phyloP scores from a whole-genome alignment of 2,888 invertebrate genomes.

The Aphrophora alni region DNA sequence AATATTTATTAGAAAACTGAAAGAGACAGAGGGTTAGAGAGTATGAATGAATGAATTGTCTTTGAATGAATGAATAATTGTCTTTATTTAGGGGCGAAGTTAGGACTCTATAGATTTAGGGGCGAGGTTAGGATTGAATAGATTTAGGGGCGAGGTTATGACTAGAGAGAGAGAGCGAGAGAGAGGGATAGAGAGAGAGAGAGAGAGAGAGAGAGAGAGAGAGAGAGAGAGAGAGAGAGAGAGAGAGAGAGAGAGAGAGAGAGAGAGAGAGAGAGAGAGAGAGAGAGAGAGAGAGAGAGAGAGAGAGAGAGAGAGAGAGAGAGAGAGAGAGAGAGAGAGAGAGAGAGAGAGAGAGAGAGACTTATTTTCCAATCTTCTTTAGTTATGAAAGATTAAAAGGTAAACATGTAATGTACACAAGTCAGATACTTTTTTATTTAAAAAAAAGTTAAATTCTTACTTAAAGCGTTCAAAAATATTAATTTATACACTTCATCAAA shows the following conservation, averaged over 20 bases:
- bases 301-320: conserved; percentile 34
- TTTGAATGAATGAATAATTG: neutral
- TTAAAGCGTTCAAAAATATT: too few species aligned
- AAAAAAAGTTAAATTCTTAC: too few species aligned
- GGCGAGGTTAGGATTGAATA: conserved; percentile 24
- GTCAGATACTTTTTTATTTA: too few species aligned
- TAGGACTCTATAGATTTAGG: neutral
- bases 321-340: conserved; percentile 34
- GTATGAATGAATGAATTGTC: neutral
- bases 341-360: conserved; percentile 31
- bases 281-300: conserved; percentile 30
- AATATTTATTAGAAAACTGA: too few species aligned
- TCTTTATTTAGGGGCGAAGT: conserved; percentile 7
- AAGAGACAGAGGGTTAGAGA: conserved; percentile 14
- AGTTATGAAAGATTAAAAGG: too few species aligned
- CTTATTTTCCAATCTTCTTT: too few species aligned
- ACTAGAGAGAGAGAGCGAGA: too few species aligned
- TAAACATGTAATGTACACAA: too few species aligned
- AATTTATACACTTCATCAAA: too few species aligned
- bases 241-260: conserved; percentile 31
- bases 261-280: conserved; percentile 35
- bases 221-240: conserved; percentile 26
- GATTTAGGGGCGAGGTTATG: conserved; percentile 31
- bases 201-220: conserved; percentile 32
- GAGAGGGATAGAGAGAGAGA: too few species aligned